Evolutionary conservation across 2,797 vertebrate genomes (phyloP), one percentile per base, ranked within the genome.

Genomic region (Craterocephalus amniculus): DNA sequence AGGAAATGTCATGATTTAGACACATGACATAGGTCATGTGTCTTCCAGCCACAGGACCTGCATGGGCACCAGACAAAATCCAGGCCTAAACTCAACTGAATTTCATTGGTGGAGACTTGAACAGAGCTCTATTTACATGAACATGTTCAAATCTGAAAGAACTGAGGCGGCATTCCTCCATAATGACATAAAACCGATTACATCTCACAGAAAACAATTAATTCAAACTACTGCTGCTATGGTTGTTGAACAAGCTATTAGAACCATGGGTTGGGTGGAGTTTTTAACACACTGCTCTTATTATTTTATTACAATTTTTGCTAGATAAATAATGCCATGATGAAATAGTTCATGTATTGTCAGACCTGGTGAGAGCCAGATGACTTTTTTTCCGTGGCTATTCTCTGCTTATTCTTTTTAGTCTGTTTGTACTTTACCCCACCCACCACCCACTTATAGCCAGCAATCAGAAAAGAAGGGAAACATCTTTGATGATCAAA

Each of bases 401-500:
- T 81, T 63, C 1, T 2, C 26, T 71, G 54, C 16, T 51, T 32
- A 3, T 43, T 35, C 34, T 72, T 70, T 78, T 63, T 26, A 2
- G 52, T 57, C 26, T 80, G 72, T 45, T 83, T 81, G 57, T 79
- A 63, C 67, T 67, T 2, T 22, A 63, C 6, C 5, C 59, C 35
- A 29, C 29, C 65, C 74, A 36, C 58, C 58, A 69, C 70, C 74
- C 63, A 79, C 68, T 54, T 48, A 38, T 48, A 65, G 24, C 43
- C 64, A 16, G 68, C 4, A 20, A 8, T 61, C 45, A 72, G 78
- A 82, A 43, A 20, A 64, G 65, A 76, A 74, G 63, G 74, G 67
- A 73, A 83, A 78, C 75, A 69, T 80, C 36, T 36, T 61, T 85
- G 80, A 88, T 78, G 78, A 81, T 54, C 61, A 59, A 77, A 90